These are phyloP conservation scores for Dendrocopos noguchii DNA, from an alignment of 2,113 vertebrate species.

Conservation along the genomic window DNA sequence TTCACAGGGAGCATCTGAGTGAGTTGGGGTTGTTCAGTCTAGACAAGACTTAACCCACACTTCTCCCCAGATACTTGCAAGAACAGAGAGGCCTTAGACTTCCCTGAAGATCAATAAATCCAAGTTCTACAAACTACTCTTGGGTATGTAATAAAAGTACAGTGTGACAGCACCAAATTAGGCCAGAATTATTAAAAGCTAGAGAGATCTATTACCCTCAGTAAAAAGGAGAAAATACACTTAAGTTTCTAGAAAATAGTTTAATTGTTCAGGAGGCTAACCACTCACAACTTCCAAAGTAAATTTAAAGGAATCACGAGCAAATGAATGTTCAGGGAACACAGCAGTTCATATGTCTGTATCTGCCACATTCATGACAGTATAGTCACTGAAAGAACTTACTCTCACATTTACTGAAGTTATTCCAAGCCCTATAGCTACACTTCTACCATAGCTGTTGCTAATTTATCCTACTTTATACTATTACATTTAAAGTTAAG, in stretches of 20 bases:
- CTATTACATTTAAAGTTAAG: background rate
- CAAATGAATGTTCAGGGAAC: background rate
- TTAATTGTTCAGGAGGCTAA: background rate
- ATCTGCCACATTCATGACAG: background rate
- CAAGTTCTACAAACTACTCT: background rate
- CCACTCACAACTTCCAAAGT: background rate
- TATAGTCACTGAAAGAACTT: background rate
- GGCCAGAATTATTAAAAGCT: background rate
- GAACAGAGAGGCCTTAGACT: background rate
- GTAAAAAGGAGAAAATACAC: background rate
- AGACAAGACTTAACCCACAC: background rate
- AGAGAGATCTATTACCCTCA: background rate
- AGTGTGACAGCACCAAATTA: background rate
- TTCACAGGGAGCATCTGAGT: no score
- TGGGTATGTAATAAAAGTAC: background rate
- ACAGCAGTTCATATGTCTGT: background rate
- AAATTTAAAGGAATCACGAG: background rate
- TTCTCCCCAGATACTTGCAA: background rate
- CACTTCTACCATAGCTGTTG: background rate
- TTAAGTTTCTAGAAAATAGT: background rate
- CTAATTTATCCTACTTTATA: background rate
- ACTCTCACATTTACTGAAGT: background rate
- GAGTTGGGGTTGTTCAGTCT: no score
- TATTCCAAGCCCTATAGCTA: background rate
- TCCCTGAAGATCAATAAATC: background rate